Conservation (phyloP, 2,888 invertebrate species). For the Kuschelorhynchus macadamiae region DNA sequence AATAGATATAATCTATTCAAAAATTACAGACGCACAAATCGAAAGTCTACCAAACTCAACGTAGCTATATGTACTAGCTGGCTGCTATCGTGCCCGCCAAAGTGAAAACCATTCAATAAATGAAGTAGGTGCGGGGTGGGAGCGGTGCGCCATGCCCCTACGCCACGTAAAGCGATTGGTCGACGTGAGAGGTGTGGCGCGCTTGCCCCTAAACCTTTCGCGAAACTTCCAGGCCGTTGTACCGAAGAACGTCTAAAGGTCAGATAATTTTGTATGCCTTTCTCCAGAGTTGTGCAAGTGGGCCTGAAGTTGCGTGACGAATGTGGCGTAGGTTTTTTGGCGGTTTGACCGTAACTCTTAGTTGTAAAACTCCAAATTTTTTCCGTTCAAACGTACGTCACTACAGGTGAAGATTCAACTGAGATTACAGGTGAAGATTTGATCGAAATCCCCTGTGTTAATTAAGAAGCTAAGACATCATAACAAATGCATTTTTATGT, state of each 20-base stretch:
- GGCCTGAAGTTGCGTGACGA: constrained; percentile 4
- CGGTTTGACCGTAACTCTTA: too few species aligned
- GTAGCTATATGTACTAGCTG: background rate
- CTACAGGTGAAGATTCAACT: too few species aligned
- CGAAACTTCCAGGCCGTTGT: constrained; percentile 34
- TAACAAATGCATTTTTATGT: too few species aligned
- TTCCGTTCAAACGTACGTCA: too few species aligned
- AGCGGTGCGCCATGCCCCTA: constrained; percentile 40
- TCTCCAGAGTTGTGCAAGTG: constrained; percentile 9
- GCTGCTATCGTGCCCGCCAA: constrained; percentile 1
- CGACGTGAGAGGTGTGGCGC: constrained; percentile 50
- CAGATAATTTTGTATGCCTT: constrained; percentile 9
- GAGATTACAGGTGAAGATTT: too few species aligned
- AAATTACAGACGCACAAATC: too few species aligned
- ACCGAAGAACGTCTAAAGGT: constrained; percentile 30
- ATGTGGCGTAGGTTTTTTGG: background rate
- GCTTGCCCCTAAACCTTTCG: constrained; percentile 34
- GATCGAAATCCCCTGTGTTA: too few species aligned
- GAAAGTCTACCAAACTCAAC: constrained; percentile 4
- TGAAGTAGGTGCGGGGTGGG: constrained; percentile 27
- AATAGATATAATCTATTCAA: too few species aligned
- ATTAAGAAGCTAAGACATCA: too few species aligned
- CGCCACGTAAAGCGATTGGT: constrained; percentile 43
- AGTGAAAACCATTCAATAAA: constrained; percentile 47
- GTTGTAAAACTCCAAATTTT: too few species aligned